Evolutionary conservation across 1,140 invertebrate species (phyloP), one percentile per base, ranked within the genome.

Genomic region (Papilio machaon): DNA sequence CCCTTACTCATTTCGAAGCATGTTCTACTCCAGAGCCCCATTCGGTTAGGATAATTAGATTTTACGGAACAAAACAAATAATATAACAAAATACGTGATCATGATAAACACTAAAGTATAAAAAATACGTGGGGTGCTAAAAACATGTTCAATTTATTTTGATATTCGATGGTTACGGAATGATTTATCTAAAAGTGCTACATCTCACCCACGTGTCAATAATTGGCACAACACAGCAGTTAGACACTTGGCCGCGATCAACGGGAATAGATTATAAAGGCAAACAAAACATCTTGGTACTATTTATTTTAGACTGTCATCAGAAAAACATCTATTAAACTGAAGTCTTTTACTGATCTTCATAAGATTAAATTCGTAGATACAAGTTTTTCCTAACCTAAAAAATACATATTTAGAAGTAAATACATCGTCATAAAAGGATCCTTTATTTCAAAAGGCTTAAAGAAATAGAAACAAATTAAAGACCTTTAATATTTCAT

Each of bases 151-250:
- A 64, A 64, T 64, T 30, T 64, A 64, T 64, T 64, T 64, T 19
- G 9, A 19, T 64, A 64, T 64, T 13, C 8, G 60, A 30, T 19
- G 11, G 60, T 64, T 64, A 8, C 30, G 19, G 19, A 64, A 64
- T 64, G 60, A 64, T 64, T 64, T 64, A 64, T 64, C 19, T 64
- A 64, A 60, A 23, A 64, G 64, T 67, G 30, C 23, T 35, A 5
- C 64, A 67, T 67, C 64, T 67, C 64, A 67, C 64, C 64, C 64
- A 67, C 64, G 64, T 67, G 64, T 67, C 64, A 30, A 67, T 67
- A 35, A 67, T 67, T 67, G 23, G 64, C 64, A 67, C 11, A 35
- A 35, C 30, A 35, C 30, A 30, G 64, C 64, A 70, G 64, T 70
- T 70, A 70, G 11, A 70, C 64, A 70, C 64, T 70, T 70, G 64